Base-by-base conservation (phyloP, 2,797 vertebrate species). In the Spheniscus humboldti region DNA sequence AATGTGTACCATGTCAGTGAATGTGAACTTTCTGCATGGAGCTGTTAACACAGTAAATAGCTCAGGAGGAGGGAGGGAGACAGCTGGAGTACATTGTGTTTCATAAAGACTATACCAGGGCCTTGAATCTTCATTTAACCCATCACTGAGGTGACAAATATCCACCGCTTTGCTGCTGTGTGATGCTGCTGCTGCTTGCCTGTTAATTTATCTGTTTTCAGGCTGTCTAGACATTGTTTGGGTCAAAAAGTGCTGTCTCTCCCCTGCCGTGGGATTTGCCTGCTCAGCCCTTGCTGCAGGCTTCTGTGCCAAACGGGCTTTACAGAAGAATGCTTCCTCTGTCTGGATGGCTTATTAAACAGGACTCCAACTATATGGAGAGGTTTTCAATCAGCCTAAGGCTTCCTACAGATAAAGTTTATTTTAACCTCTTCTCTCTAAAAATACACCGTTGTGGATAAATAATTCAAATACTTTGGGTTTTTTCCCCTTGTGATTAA, bases 101-200 rank as follows among this genome's bases (percentile, higher is more conserved):
- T 93, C 85, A 86, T 91, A 96, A 96, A 96, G 94, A 64, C 84
- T 95, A 47, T 55, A 92, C 87, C 43, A 16, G 28, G 90, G 88
- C 96, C 80, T 90, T 87, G 97, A 97, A 86, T 97, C 97, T 97
- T 96, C 96, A 85, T 92, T 94, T 97, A 97, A 94, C 96, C 96
- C 79, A 94, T 98, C 98, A 98, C 97, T 97, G 97, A 98, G 96
- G 98, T 98, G 97, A 98, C 98, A 98, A 97, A 98, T 97, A 95
- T 97, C 97, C 94, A 95, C 90, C 43, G 88, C 92, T 96, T 97
- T 92, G 88, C 97, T 88, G 91, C 97, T 88, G 97, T 95, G 96
- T 91, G 97, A 95, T 97, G 97, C 96, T 31, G 75, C 96, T 93
- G 92, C 97, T 91, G 95, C 97, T 95, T 56, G 94, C 96, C 97